Percentiles rank a stretch among this genome's conserved stretches.
Evolutionary conservation across 2,797 vertebrate species (phyloP).

Genomic region (Sebastes reedi): DNA sequence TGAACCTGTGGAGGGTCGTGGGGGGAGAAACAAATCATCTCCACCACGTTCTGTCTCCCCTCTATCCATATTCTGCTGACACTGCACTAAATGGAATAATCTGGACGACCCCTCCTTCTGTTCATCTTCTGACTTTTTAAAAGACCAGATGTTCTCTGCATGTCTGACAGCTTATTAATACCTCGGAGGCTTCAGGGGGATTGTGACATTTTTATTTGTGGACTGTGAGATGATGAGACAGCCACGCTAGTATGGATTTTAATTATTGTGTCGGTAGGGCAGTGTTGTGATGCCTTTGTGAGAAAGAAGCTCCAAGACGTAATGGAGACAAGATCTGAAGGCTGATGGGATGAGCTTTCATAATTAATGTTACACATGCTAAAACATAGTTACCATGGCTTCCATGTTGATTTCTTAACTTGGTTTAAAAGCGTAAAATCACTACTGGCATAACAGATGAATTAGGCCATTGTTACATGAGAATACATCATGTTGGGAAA

Average conservation of each 20-base stretch:
- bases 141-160: conserved; percentile 45
- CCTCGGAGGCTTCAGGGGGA: conserved; percentile 9
- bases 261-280: conserved; percentile 41
- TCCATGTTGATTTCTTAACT: neutral
- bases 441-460: neutral
- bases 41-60: conserved; percentile 2
- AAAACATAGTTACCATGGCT: neutral
- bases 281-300: conserved; percentile 7
- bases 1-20: conserved; percentile 10
- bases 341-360: neutral
- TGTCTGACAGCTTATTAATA: conserved; percentile 59
- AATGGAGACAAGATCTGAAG: conserved; percentile 6
- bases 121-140: conserved; percentile 36
- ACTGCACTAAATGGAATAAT: conserved; percentile 52
- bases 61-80: conserved; percentile 52
- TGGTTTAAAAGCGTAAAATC: conserved; percentile 5
- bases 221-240: conserved; percentile 31
- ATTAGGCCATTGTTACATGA: neutral
- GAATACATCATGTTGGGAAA: neutral
- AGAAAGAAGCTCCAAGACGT: neutral
- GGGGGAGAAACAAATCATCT: conserved; percentile 42
- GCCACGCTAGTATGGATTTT: conserved; percentile 42
- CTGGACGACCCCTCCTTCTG: conserved; percentile 20
- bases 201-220: conserved; percentile 47
- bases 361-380: conserved; percentile 9